Evolutionary conservation across 1,140 invertebrate genomes (phyloP).

Genomic region (Drosophila mojavensis): DNA sequence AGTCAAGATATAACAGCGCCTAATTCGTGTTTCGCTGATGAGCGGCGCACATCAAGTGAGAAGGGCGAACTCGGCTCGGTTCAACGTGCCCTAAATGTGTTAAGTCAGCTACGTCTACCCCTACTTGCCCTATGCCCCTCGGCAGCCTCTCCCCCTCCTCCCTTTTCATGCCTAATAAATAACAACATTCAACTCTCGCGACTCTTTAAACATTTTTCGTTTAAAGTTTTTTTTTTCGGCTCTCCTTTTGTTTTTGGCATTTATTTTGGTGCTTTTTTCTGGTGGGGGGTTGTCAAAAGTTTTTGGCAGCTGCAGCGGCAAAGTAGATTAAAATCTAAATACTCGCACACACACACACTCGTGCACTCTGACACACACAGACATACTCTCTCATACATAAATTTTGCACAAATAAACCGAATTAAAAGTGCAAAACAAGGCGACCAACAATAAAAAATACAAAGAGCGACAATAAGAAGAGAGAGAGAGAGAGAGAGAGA

Average conservation of each 20-base stretch:
- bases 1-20: too few species aligned
- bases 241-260: slow-evolving; percentile 30
- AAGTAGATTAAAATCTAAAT: slow-evolving; percentile 82
- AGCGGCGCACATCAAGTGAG: neutral
- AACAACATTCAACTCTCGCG: slow-evolving; percentile 13
- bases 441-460: slow-evolving; percentile 45
- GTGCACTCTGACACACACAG: slow-evolving; percentile 1
- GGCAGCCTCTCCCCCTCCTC: neutral
- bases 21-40: neutral
- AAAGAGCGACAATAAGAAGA: slow-evolving; percentile 7
- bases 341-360: slow-evolving; percentile 42
- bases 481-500: slow-evolving; percentile 9
- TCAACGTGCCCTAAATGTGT: slow-evolving; percentile 20
- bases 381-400: slow-evolving; percentile 31
- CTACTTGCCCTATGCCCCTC: neutral
- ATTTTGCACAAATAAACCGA: slow-evolving; percentile 72
- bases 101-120: neutral
- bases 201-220: slow-evolving; percentile 28
- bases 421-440: slow-evolving; percentile 79
- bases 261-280: slow-evolving; percentile 2
- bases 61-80: neutral
- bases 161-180: slow-evolving; percentile 11
- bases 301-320: slow-evolving; percentile 76
- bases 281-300: slow-evolving; percentile 67
- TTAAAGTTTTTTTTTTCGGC: slow-evolving; percentile 23